These are phyloP conservation scores for Emys orbicularis DNA, from an alignment of 2,797 vertebrate species.

Conservation along the genomic window DNA sequence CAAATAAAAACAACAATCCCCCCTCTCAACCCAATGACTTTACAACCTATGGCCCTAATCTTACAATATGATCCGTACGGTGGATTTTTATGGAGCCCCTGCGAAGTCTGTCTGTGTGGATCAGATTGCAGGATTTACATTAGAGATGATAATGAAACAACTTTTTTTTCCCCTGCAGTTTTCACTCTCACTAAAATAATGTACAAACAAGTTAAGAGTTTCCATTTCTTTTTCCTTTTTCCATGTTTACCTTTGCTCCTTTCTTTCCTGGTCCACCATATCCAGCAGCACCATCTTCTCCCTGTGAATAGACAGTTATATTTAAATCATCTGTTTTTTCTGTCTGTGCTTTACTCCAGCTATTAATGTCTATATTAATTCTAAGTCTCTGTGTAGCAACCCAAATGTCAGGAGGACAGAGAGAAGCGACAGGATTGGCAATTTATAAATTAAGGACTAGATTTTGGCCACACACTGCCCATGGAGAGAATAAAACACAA, in stretches of 20 bases:
- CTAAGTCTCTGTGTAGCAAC: neutral
- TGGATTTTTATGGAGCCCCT: neutral
- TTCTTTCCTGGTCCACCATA: constrained; percentile 59
- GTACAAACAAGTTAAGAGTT: neutral
- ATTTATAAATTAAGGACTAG: neutral
- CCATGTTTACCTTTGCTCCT: constrained; percentile 73
- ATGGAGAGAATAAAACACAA: constrained; percentile 31
- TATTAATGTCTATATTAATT: neutral
- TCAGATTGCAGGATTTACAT: neutral
- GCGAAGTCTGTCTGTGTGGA: neutral
- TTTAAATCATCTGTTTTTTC: neutral
- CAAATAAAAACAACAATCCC: neutral
- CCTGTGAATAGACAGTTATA: constrained; percentile 53
- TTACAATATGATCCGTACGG: neutral
- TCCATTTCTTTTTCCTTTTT: neutral
- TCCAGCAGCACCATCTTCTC: constrained; percentile 55
- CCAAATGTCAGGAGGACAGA: neutral
- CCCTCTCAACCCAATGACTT: neutral
- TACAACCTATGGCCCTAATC: neutral
- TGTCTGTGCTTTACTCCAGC: neutral
- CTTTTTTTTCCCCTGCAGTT: neutral
- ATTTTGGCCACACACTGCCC: neutral
- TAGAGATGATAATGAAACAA: neutral
- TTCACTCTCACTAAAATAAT: neutral
- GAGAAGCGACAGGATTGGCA: neutral